Conservation (phyloP, 2,797 vertebrate genomes). For the Buphagus erythrorhynchus region DNA sequence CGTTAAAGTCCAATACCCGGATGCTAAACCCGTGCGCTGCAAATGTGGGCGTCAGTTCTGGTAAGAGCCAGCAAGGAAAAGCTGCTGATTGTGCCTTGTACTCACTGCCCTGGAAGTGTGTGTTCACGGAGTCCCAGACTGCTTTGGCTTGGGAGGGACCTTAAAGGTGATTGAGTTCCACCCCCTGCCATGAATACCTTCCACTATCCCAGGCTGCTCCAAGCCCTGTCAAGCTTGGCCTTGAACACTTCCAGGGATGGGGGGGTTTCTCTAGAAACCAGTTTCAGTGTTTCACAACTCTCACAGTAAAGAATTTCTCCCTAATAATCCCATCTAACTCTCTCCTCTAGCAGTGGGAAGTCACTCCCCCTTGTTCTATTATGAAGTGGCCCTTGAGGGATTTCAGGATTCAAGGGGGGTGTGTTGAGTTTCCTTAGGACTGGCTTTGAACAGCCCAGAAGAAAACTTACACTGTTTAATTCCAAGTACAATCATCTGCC, state of each 20-base stretch:
- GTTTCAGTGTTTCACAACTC: no score
- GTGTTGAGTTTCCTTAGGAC: neutral
- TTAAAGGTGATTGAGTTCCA: neutral
- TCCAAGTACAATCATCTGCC: neutral
- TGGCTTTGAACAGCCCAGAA: neutral
- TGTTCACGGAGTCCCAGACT: fast-evolving
- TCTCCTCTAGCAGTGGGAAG: neutral
- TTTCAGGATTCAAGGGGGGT: neutral
- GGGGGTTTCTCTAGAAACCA: neutral
- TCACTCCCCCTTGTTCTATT: neutral
- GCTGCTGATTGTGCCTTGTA: fast-evolving
- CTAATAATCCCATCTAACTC: neutral
- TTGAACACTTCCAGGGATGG: neutral
- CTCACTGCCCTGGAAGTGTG: fast-evolving
- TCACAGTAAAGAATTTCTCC: neutral
- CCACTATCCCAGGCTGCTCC: neutral
- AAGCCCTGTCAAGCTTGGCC: fast-evolving
- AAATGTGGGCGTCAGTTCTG: conserved; percentile 99
- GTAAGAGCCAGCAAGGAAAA: conserved; percentile 72
- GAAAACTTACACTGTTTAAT: neutral
- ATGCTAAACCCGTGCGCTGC: conserved; percentile 98
- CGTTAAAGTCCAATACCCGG: conserved; percentile 99
- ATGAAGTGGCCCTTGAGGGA: neutral
- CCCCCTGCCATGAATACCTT: fast-evolving
- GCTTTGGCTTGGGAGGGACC: neutral